Evolutionary conservation across 2,113 vertebrate species (phyloP).

Genomic region (Hemibates koningsi): DNA sequence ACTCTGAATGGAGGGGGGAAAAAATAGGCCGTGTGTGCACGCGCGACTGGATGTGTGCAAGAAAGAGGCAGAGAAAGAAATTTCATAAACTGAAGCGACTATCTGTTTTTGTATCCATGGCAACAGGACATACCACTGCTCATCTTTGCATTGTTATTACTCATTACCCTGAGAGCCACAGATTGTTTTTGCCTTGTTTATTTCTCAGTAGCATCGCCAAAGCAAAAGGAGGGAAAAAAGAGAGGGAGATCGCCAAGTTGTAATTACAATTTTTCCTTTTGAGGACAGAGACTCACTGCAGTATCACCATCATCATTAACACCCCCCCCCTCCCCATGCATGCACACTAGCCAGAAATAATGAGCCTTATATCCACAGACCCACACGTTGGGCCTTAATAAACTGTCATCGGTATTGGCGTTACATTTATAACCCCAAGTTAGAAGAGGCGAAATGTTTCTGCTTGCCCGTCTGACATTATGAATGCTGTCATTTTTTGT

Average conservation of each 20-base stretch:
- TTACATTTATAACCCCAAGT: background rate
- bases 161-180: conserved; percentile 54
- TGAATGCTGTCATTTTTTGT: background rate
- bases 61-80: background rate
- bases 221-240: background rate
- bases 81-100: conserved; percentile 31
- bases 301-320: conserved; percentile 17
- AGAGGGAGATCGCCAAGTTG: background rate
- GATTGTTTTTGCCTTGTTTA: conserved; percentile 52
- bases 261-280: conserved; percentile 17
- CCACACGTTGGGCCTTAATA: background rate
- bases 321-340: background rate
- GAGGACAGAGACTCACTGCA: background rate
- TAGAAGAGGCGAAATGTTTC: background rate
- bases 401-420: background rate
- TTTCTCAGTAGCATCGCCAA: conserved; percentile 1
- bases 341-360: background rate
- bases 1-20: background rate
- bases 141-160: conserved; percentile 56
- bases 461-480: background rate
- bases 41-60: background rate
- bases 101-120: conserved; percentile 57
- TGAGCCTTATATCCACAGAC: background rate
- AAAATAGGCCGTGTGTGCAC: background rate
- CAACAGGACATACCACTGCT: conserved; percentile 48